Evolutionary conservation across 2,113 vertebrate genomes (phyloP).

Genomic region (Rhegmatorhina hoffmannsi): DNA sequence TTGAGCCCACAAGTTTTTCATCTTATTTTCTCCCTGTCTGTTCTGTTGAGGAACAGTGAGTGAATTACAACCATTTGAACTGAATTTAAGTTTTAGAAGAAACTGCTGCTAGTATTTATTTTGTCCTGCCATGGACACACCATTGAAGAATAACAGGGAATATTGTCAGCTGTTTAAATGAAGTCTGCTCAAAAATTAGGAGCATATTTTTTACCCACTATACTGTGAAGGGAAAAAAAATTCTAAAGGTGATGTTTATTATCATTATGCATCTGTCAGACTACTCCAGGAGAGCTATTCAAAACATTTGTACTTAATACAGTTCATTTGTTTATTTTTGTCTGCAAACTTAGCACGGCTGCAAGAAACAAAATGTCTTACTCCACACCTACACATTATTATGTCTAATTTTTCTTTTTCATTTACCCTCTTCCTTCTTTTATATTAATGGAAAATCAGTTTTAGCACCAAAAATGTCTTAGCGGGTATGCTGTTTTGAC

Average conservation of each 20-base stretch:
- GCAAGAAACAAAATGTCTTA: background rate
- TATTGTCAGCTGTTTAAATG: background rate
- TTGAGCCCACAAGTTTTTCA: background rate
- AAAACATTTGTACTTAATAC: background rate
- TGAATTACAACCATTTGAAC: background rate
- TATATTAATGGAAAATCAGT: background rate
- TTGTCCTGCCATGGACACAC: background rate
- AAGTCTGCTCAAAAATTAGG: background rate
- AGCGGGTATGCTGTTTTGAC: background rate
- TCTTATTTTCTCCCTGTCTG: accelerated
- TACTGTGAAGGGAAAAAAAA: background rate
- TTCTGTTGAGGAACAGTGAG: background rate
- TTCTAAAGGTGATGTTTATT: background rate
- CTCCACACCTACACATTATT: background rate
- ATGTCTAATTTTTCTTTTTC: background rate
- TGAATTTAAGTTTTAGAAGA: background rate
- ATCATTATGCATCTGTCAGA: background rate
- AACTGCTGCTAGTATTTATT: background rate
- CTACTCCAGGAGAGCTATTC: background rate
- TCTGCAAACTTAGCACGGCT: background rate
- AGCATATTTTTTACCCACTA: background rate
- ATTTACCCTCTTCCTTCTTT: background rate
- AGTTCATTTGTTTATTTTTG: background rate
- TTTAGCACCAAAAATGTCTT: background rate
- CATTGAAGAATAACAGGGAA: background rate